Base-by-base conservation (phyloP, 2,113 vertebrate species). In the Callipepla squamata region DNA sequence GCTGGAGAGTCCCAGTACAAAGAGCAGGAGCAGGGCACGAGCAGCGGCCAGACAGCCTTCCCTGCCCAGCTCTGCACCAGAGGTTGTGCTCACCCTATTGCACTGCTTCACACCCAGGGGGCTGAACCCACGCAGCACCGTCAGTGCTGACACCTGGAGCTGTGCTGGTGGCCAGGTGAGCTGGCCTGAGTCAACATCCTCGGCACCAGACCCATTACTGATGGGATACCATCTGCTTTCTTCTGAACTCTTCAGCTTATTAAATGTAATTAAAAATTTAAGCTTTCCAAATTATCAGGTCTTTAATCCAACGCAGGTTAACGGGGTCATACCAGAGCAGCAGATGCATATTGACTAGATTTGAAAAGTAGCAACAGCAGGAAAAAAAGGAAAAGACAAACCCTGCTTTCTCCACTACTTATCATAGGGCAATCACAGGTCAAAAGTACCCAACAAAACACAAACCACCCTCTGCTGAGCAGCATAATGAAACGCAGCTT, bases 391-490 rank as follows among this genome's bases (percentile, higher is more conserved):
- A 47, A 38, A 40, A 25, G 9, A 42, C 38, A 38, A 40, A 20
- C 7, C 20, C 68, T 77, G 11, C 53, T 84, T 36, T 11, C 66
- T 58, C 48, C 4, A 2, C 40, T 76, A 28, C 75, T 88, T 86
- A 32, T 69, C 55, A 77, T 8, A 48, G 67, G 65, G 50, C 63
- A 87, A 80, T 74, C 68, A 65, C 72, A 75, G 87, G 79, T 78
- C 79, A 94, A 70, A 73, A 32, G 45, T 16, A 67, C 18, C 78
- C 11, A 87, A 9, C 30, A 38, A 74, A 92, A 85, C 68, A 89
- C 68, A 83, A 80, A 55, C 84, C 80, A 66, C 23, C 22, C 75
- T 92, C 85, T 55, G 57, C 87, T 93, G 75, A 38, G 59, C 85
- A 47, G 25, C 20, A 18, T 82, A 94, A 92, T 83, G 81, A 92